A percentile compares a stretch with the other conserved stretches of the same genome.
These are phyloP conservation scores for Meta bourneti DNA, from an alignment of 2,888 invertebrate genomes.

Conservation along the genomic window DNA sequence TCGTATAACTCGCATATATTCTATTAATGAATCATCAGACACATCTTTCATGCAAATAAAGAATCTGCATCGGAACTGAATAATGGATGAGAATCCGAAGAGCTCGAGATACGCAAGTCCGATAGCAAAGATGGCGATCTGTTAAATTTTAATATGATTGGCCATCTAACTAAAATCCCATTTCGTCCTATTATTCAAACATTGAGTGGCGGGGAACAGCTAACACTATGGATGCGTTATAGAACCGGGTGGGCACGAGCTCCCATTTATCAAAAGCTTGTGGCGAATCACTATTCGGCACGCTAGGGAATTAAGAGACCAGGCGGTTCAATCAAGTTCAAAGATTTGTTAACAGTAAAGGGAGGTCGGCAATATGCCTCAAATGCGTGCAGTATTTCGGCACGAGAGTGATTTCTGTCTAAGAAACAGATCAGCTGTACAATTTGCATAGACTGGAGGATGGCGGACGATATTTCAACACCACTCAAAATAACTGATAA, in stretches of 20 bases:
- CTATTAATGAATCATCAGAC: neutral
- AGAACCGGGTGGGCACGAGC: neutral
- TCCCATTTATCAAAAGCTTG: slow-evolving; percentile 52
- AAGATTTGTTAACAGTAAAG: slow-evolving; percentile 45
- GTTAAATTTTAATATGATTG: slow-evolving; percentile 71
- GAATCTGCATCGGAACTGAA: slow-evolving; percentile 27
- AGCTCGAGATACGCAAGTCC: neutral
- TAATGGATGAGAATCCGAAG: slow-evolving; percentile 24
- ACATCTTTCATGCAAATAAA: slow-evolving; percentile 25
- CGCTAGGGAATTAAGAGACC: slow-evolving; percentile 59
- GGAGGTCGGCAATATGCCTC: slow-evolving; percentile 13
- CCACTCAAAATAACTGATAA: no score
- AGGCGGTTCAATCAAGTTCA: slow-evolving; percentile 53
- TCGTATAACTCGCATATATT: neutral
- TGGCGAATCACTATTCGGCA: slow-evolving; percentile 64
- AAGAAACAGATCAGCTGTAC: neutral
- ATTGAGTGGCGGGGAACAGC: slow-evolving; percentile 33
- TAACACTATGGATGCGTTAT: slow-evolving; percentile 51
- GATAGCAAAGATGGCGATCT: slow-evolving; percentile 39
- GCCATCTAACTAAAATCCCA: slow-evolving; percentile 62
- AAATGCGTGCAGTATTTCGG: slow-evolving; percentile 30
- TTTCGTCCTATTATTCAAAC: slow-evolving; percentile 68
- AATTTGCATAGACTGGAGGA: neutral
- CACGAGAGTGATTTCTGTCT: slow-evolving; percentile 19
- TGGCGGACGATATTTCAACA: neutral